phyloP scores from a whole-genome alignment of 1,140 invertebrate genomes.

The Tigriopus japonicus region DNA sequence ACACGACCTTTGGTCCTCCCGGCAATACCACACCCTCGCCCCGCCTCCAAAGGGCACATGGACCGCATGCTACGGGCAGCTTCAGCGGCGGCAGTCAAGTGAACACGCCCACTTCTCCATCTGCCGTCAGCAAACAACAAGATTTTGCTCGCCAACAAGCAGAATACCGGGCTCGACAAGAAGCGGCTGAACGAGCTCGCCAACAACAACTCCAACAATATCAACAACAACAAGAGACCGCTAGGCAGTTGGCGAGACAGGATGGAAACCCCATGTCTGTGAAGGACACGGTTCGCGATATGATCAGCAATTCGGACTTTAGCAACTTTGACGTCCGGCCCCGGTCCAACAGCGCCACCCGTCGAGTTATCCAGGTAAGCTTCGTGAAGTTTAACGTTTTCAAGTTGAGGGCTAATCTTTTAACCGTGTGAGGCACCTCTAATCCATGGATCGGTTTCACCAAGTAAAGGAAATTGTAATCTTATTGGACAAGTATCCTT shows the following conservation, averaged over 20 bases:
- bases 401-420: no score
- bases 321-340: not conserved
- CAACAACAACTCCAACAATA: not conserved
- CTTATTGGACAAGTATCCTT: no score
- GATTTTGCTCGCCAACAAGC: conserved; percentile 6
- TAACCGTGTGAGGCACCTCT: no score
- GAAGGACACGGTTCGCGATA: conserved; percentile 10
- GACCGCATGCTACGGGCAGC: not conserved
- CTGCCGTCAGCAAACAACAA: not conserved
- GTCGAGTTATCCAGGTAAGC: not conserved
- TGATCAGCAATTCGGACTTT: conserved; percentile 8
- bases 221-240: conserved; percentile 5
- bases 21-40: not conserved
- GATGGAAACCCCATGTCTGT: not conserved
- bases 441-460: no score
- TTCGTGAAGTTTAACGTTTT: no score
- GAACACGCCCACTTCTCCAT: not conserved
- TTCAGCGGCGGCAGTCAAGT: not conserved
- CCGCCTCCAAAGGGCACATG: not conserved
- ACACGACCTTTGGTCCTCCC: conserved; percentile 1
- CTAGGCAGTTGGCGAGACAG: not conserved
- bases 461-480: no score
- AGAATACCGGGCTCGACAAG: not conserved
- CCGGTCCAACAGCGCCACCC: not conserved
- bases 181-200: not conserved